Base-by-base conservation (phyloP, 2,113 vertebrate species). In the Chloebia gouldiae region DNA sequence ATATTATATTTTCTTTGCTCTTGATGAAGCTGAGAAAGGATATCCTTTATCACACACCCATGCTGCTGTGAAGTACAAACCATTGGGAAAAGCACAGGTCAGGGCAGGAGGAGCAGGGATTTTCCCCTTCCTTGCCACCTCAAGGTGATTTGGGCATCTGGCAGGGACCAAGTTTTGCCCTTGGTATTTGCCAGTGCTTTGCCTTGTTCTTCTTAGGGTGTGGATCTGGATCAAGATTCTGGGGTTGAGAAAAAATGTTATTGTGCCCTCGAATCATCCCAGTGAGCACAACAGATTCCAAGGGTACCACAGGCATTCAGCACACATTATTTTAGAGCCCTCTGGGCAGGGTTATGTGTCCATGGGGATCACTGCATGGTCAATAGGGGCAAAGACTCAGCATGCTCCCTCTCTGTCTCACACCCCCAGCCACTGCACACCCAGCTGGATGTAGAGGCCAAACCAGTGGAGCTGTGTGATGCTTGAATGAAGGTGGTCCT, bases 1-100 rank as follows among this genome's bases (percentile, higher is more conserved):
- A 98, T 98, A 97, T 97, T 97, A 96, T 98, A 98, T 97, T 98
- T 98, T 98, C 97, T 98, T 98, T 98, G 97, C 97, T 98, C 95
- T 97, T 85, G 88, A 97, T 96, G 97, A 98, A 98, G 96, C 97
- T 98, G 96, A 97, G 93, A 95, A 96, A 97, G 95, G 91, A 81
- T 95, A 95, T 71, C 70, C 96, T 94, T 97, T 93, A 91, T 97
- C 96, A 95, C 93, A 97, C 97, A 96, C 88, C 76, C 76, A 93
- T 97, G 97, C 98, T 98, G 98, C 98, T 98, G 96, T 98, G 97
- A 98, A 95, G 94, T 97, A 97, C 86, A 86, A 71, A 61, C 92
- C 84, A 50, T 90, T 27, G 90, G 90, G 87, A 94, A 95, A 92
- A 93, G 86, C 5, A 9, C 94, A 85, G 50, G 81, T 86, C 17